Base-by-base conservation (phyloP, 2,113 vertebrate species). In the Recurvirostra avosetta region DNA sequence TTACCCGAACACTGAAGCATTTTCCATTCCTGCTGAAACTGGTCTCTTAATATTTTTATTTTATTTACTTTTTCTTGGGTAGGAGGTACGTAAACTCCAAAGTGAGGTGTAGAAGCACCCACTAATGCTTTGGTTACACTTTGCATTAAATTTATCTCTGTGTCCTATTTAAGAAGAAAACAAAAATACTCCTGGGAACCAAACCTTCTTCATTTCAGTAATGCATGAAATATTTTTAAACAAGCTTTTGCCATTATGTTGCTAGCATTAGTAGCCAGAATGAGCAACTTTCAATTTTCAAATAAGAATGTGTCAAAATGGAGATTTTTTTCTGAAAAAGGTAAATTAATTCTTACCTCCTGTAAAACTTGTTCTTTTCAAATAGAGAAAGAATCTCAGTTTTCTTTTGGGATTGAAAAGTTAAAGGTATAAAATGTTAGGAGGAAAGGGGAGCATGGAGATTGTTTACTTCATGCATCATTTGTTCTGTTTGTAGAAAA, bases 1-100 rank as follows among this genome's bases (percentile, higher is more conserved):
- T 92, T 91, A 97, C 98, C 97, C 72, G 94, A 96, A 96, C 96
- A 97, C 41, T 93, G 97, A 91, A 98, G 97, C 97, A 98, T 96
- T 79, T 96, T 97, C 98, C 98, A 98, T 73, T 91, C 92, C 27
- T 94, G 74, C 68, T 96, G 88, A 91, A 98, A 92, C 41, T 95
- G 96, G 29, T 61, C 38, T 79, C 95, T 96, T 72, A 98, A 50
- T 38, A 45, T 12, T 86, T 58, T 89, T 49, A 98, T 77, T 86
- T 67, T 86, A 79, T 91, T 94, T 45, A 62, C 52, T 66, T 97
- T 97, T 78, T 97, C 97, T 38, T 94, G 90, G 20, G 91, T 94
- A 41, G 98, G 96, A 76, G 63, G 29, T 32, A 77, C 75, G 62
- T 96, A 97, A 82, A 90, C 59, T 82, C 98, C 98, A 52, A 96